phyloP scores from a whole-genome alignment of 2,797 vertebrate species.

The Balearica regulorum region DNA sequence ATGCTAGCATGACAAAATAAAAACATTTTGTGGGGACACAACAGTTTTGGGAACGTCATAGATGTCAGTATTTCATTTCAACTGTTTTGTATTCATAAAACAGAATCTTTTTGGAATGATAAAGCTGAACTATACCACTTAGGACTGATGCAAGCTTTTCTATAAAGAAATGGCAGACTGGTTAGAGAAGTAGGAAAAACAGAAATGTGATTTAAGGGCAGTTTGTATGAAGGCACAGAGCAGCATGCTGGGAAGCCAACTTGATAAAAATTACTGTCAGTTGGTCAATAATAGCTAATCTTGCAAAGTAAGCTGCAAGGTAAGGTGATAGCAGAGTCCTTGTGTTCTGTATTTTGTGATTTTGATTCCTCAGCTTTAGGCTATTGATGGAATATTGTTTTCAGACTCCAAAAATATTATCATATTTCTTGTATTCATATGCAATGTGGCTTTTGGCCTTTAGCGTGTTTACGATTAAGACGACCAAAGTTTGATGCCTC shows the following conservation, averaged over 20 bases:
- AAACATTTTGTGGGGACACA: not conserved
- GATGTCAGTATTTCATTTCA: not conserved
- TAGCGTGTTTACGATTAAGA: not conserved
- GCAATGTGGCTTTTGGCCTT: fast-evolving
- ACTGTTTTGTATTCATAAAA: not conserved
- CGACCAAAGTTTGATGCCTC: not conserved
- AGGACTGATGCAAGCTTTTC: not conserved
- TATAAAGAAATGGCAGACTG: not conserved
- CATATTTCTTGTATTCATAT: not conserved
- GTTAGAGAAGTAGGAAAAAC: not conserved
- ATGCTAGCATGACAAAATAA: not conserved
- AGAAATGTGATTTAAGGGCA: not conserved
- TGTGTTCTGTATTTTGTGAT: not conserved
- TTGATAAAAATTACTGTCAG: not conserved
- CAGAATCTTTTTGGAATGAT: not conserved
- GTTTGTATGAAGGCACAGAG: not conserved
- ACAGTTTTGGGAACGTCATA: not conserved
- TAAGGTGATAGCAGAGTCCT: not conserved
- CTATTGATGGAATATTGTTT: not conserved
- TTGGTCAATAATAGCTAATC: not conserved
- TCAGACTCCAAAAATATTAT: not conserved
- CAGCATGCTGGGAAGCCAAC: not conserved
- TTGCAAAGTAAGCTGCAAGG: not conserved
- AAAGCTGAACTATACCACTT: not conserved
- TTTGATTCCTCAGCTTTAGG: not conserved